Conservation (phyloP, 2,797 vertebrate species). For the Acanthiza pusilla region DNA sequence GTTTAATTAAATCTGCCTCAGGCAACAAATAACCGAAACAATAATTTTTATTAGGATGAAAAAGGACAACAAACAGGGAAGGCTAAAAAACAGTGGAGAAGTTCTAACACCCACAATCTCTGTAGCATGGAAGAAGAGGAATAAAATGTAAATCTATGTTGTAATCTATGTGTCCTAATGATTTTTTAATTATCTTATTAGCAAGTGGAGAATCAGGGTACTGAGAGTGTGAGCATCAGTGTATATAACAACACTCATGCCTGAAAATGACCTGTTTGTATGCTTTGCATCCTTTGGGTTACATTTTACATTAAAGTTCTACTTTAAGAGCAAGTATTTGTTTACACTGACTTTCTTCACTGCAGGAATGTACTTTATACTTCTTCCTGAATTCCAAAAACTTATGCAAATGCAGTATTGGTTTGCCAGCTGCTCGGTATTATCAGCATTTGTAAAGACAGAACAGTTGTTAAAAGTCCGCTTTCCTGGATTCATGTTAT, state of each 20-base stretch:
- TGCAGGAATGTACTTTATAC: background rate
- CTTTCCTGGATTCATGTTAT: background rate
- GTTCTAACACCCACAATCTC: background rate
- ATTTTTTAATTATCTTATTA: background rate
- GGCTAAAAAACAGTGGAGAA: background rate
- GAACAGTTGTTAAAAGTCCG: background rate
- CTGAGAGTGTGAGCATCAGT: background rate
- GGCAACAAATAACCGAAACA: background rate
- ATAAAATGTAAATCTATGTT: background rate
- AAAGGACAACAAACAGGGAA: background rate
- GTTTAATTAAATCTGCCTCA: background rate
- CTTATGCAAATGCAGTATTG: accelerated
- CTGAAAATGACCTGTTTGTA: background rate
- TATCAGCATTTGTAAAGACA: background rate
- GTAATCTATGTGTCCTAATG: background rate
- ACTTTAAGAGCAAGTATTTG: background rate
- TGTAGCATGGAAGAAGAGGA: background rate
- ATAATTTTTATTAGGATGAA: background rate
- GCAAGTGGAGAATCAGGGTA: background rate
- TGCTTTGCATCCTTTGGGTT: background rate
- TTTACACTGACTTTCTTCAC: background rate
- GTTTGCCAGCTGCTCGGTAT: background rate
- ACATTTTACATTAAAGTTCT: background rate
- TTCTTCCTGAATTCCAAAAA: background rate
- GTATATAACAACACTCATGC: background rate